Base-by-base conservation (phyloP, 2,113 vertebrate species). In the Myiozetetes cayanensis region DNA sequence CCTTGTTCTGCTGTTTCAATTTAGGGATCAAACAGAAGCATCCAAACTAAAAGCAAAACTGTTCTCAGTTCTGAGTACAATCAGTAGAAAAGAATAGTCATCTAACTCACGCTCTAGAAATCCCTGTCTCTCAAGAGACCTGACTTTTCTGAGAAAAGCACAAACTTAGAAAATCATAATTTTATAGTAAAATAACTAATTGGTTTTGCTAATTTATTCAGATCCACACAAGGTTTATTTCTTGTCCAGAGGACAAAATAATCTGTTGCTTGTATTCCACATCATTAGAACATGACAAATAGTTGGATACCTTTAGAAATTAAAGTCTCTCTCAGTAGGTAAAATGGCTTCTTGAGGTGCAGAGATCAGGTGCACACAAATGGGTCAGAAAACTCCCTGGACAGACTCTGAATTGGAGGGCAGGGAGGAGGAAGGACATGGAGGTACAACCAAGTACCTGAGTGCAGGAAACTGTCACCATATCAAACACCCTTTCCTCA, bases 251-350 rank as follows among this genome's bases (percentile, higher is more conserved):
- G 41, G 49, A n/a, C 12, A 52, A 89, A 73, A 59, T 17, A 30
- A 44, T 24, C 24, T 52, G 5, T 75, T 90, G 22, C 31, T 17
- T 46, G 3, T 75, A 25, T 63, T 70, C 25, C 0, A 0, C 18
- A 39, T 46, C 23, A 55, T 61, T 68, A 80, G 67, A 63, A 35
- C 5, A 33, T 49, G 46, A 49, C 12, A 63, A 21, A 39, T 63
- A 72, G 3, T 30, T 4, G 20, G 18, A 35, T 9, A 11, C 15
- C 5, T 24, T 66, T 28, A 20, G 67, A 79, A 75, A 90, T n/a
- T 14, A 50, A 66, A 61, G n/a, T 44, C 46, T 49, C 7, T 79
- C 14, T 70, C 49, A n/a, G 25, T 22, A 74, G 7, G 14, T 56
- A 49, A 76, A 91, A 55, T 25, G 10, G 3, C 3, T 19, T 73